phyloP scores from a whole-genome alignment of 2,888 invertebrate genomes.

The Hyalella azteca region DNA sequence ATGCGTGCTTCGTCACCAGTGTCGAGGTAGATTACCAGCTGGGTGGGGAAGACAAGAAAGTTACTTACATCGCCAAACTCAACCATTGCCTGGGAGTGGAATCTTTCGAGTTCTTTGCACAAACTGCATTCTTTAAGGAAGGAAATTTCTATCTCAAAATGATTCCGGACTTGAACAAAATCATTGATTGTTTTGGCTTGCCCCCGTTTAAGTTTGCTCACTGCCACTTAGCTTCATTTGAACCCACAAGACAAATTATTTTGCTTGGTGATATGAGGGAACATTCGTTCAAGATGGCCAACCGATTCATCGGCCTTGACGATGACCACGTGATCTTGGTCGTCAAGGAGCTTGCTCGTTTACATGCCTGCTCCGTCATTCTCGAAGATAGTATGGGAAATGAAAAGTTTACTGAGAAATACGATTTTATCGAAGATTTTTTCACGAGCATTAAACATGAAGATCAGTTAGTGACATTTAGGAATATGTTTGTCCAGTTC shows the following conservation, averaged over 20 bases:
- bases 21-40: conserved; percentile 1
- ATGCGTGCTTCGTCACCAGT: conserved; percentile 42
- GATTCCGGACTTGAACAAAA: conserved; percentile 38
- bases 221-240: not conserved
- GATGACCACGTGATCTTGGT: conserved; percentile 42
- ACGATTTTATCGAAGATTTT: not conserved
- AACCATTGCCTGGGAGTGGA: conserved; percentile 24
- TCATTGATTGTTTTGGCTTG: conserved; percentile 15
- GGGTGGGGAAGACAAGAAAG: not conserved
- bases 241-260: conserved; percentile 18
- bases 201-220: conserved; percentile 22
- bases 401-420: not conserved
- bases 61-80: conserved; percentile 41
- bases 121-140: conserved; percentile 40
- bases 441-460: not conserved
- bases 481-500: not conserved
- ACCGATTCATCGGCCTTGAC: conserved; percentile 46
- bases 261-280: conserved; percentile 40
- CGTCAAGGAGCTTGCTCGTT: conserved; percentile 44
- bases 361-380: conserved; percentile 46
- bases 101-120: not conserved
- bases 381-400: conserved; percentile 7
- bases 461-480: not conserved
- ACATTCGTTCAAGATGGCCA: conserved; percentile 48
- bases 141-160: conserved; percentile 36